phyloP scores from a whole-genome alignment of 2,888 invertebrate species.

The Seira musarum region DNA sequence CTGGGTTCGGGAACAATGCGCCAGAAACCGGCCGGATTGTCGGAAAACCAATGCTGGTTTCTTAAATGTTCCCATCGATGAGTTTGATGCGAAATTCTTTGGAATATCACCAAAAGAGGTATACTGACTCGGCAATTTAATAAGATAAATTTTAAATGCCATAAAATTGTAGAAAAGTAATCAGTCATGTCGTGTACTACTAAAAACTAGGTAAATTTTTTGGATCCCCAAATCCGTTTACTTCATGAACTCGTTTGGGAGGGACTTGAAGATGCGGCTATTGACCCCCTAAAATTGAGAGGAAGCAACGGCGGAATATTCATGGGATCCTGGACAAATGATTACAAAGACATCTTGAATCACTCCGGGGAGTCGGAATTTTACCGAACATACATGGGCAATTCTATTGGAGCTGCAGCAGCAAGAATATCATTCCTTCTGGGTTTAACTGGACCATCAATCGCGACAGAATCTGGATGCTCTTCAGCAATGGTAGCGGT shows the following conservation, averaged over 20 bases:
- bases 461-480: conserved; percentile 42
- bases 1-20: conserved; percentile 34
- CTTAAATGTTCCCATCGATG: conserved; percentile 35
- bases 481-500: conserved; percentile 50
- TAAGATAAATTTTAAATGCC: background rate
- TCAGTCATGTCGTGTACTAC: no score
- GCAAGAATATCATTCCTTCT: conserved; percentile 36
- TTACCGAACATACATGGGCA: conserved; percentile 49
- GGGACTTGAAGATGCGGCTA: conserved; percentile 45
- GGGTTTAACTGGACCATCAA: conserved; percentile 47
- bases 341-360: conserved; percentile 37
- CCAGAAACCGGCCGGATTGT: conserved; percentile 32
- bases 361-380: conserved; percentile 15
- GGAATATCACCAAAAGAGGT: conserved; percentile 45
- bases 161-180: background rate
- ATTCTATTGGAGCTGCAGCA: conserved; percentile 35
- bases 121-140: background rate
- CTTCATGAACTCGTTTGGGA: no score
- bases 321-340: conserved; percentile 49
- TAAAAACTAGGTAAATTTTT: conserved; percentile 6
- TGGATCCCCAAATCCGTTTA: conserved; percentile 51
- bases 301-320: conserved; percentile 40
- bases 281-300: conserved; percentile 22
- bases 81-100: conserved; percentile 45
- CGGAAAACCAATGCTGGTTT: conserved; percentile 48